phyloP scores from a whole-genome alignment of 2,113 vertebrate genomes.

The Anoplopoma fimbria region DNA sequence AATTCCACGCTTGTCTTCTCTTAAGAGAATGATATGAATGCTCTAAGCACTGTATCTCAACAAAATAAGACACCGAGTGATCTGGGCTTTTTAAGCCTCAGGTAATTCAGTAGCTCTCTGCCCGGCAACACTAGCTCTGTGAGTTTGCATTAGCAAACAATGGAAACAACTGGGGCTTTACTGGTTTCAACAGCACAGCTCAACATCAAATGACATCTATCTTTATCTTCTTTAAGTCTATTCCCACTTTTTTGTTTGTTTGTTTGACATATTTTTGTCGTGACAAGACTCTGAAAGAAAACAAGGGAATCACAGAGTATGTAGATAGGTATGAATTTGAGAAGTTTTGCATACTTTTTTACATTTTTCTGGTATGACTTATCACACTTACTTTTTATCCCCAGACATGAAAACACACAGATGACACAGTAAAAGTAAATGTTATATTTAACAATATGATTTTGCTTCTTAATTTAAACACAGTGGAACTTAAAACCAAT shows the following conservation, averaged over 20 bases:
- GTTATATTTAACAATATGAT: not conserved
- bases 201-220: constrained; percentile 7
- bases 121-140: constrained; percentile 25
- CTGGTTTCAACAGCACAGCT: not conserved
- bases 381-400: not conserved
- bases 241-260: not conserved
- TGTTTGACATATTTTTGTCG: constrained; percentile 21
- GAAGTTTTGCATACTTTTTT: not conserved
- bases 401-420: constrained; percentile 8
- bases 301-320: not conserved
- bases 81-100: constrained; percentile 50
- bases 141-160: constrained; percentile 32
- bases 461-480: not conserved
- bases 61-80: constrained; percentile 51
- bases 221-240: constrained; percentile 17
- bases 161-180: not conserved
- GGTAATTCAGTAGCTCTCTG: constrained; percentile 40
- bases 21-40: constrained; percentile 50
- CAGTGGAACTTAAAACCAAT: not conserved
- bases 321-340: not conserved
- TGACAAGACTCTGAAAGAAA: constrained; percentile 18
- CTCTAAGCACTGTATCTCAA: constrained; percentile 49
- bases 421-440: not conserved
- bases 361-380: not conserved
- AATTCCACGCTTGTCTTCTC: constrained; percentile 51